Evolutionary conservation across 2,113 vertebrate species (phyloP), one percentile per base, ranked within the genome.

Genomic region (Baryphthengus martii): DNA sequence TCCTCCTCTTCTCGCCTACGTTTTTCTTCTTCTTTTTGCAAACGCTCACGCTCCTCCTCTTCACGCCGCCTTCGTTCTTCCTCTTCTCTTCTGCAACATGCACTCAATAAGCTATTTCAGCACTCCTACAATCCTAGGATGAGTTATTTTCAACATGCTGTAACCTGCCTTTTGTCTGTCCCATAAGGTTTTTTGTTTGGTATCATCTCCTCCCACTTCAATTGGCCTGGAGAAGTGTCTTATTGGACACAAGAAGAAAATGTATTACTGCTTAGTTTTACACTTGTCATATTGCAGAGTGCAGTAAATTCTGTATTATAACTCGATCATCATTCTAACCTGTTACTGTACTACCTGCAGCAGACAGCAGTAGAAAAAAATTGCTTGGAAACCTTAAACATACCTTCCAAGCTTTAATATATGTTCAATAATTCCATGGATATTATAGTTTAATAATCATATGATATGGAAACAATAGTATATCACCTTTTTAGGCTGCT

Each of bases 1-100:
- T 99, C 99, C 85, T 99, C 99, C 10, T 99, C 99, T 88, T 99
- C 99, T 50, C 85, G 90, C 88, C 98, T 97, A 28, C 98, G 98
- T 74, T 97, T 98, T 94, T 99, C 99, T 91, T 99, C 99, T 82
- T 99, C 99, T 90, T 98, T 99, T 24, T 98, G 98, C 67, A 98
- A 97, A 35, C 98, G 98, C 73, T 99, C 99, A 70, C 97, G 96
- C 89, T 99, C 99, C 89, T 99, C 99, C 28, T 99, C 99, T 53
- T 99, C 99, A 62, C 67, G 97, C 17, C 97, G 98, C 89, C 98
- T 98, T 16, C 98, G 98, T 88, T 99, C 99, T 82, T 99, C 99
- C 86, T 99, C 99, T 95, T 99, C 99, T 94, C 97, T 99, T 97
- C 99, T 99, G 96, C 33, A 87, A 93, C 29, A 96, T 65, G 83